Evolutionary conservation across 2,888 invertebrate genomes (phyloP).

Genomic region (Pachydiplax longipennis): DNA sequence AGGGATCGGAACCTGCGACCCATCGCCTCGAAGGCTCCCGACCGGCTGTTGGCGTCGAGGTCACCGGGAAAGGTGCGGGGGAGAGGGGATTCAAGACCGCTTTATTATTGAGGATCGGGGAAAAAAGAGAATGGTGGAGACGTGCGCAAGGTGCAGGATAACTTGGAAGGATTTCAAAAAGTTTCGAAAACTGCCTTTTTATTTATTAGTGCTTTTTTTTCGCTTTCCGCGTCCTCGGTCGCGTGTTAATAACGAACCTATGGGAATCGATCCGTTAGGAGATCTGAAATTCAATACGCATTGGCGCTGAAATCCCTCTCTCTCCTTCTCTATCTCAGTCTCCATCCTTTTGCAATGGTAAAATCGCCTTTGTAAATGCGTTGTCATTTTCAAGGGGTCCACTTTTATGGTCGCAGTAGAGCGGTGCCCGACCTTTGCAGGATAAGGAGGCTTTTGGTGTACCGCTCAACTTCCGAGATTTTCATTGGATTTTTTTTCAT

Average conservation of each 20-base stretch:
- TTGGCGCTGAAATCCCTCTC: neutral
- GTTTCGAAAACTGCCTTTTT: no score
- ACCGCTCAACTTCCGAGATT: no score
- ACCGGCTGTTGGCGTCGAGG: neutral
- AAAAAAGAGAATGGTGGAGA: neutral
- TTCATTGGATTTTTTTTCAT: no score
- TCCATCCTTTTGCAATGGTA: neutral
- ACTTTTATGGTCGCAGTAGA: no score
- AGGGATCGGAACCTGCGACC: neutral
- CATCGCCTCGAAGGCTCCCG: neutral
- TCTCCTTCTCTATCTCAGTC: no score
- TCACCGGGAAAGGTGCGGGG: neutral
- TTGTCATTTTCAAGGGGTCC: neutral
- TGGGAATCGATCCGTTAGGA: neutral
- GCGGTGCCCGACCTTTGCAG: no score
- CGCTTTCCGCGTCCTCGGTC: neutral
- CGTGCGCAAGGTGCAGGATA: neutral
- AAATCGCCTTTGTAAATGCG: neutral
- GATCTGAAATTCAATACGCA: neutral
- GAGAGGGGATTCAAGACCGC: neutral
- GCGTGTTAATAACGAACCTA: neutral
- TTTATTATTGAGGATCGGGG: neutral
- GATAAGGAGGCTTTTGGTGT: no score
- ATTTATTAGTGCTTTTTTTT: neutral
- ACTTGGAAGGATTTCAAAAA: neutral